phyloP scores from a whole-genome alignment of 1,140 invertebrate species.

The Aphis craccivora region DNA sequence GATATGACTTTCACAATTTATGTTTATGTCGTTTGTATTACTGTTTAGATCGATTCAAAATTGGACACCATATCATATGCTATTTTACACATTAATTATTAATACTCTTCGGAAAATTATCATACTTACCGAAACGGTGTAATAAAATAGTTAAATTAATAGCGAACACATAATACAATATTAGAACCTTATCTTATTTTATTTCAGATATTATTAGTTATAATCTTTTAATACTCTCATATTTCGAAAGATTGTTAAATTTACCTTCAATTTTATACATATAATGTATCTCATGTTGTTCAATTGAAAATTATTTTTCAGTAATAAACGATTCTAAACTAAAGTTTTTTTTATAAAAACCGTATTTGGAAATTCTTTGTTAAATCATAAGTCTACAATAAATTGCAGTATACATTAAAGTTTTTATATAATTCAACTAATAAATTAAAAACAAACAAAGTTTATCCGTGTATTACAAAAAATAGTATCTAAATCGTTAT shows the following conservation, averaged over 20 bases:
- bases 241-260: background rate
- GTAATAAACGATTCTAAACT: no score
- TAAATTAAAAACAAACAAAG: background rate
- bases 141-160: background rate
- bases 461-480: background rate
- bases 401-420: background rate
- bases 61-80: no score
- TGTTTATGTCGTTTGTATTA: background rate
- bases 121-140: background rate
- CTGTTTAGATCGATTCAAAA: background rate
- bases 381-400: no score
- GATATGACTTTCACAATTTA: background rate
- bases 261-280: background rate
- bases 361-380: no score
- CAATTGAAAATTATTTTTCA: no score
- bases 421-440: background rate
- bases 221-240: background rate
- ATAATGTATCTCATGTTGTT: no score
- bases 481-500: background rate
- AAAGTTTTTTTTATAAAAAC: no score
- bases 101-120: background rate
- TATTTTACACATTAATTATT: background rate
- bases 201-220: background rate
- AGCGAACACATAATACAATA: background rate
- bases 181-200: background rate